A percentile compares a stretch with the other conserved stretches of the same genome.
Conservation (phyloP, 1,140 invertebrate genomes). For the Drosophila subobscura region DNA sequence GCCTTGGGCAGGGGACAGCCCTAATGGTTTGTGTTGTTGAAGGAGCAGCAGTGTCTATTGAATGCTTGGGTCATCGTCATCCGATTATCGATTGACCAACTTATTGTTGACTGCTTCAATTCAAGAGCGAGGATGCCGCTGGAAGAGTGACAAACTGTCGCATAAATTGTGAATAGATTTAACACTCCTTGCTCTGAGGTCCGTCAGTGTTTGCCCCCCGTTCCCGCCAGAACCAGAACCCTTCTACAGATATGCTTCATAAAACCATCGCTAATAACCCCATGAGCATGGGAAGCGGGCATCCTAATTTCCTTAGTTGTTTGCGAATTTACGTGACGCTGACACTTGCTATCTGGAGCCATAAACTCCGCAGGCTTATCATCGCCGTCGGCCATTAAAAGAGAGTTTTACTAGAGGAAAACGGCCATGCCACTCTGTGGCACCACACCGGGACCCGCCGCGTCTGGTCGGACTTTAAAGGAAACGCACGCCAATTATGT, state of each 20-base stretch:
- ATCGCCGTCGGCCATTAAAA: conserved; percentile 63
- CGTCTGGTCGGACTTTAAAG: conserved; percentile 50
- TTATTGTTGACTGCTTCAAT: conserved; percentile 52
- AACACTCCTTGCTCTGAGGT: conserved; percentile 21
- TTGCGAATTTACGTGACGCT: conserved; percentile 66
- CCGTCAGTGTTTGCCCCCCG: no score
- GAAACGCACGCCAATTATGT: conserved; percentile 62
- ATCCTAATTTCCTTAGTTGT: conserved; percentile 32
- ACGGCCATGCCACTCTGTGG: no score
- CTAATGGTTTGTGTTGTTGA: conserved; percentile 56
- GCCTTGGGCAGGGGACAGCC: conserved; percentile 16
- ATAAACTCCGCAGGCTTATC: conserved; percentile 74
- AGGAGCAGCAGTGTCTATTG: conserved; percentile 17
- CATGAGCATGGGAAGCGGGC: conserved; percentile 20
- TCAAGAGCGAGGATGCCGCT: conserved; percentile 36
- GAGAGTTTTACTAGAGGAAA: conserved; percentile 63
- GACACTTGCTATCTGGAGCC: conserved; percentile 78
- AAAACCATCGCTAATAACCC: conserved; percentile 36
- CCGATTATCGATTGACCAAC: conserved; percentile 69
- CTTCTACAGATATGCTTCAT: conserved; percentile 14
- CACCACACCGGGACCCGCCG: conserved; percentile 14
- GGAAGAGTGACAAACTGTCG: neutral
- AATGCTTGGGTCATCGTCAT: conserved; percentile 50
- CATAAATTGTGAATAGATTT: conserved; percentile 54
- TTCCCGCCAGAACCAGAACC: conserved; percentile 3